Conservation (phyloP, 2,113 vertebrate species). For the Heptranchias perlo region DNA sequence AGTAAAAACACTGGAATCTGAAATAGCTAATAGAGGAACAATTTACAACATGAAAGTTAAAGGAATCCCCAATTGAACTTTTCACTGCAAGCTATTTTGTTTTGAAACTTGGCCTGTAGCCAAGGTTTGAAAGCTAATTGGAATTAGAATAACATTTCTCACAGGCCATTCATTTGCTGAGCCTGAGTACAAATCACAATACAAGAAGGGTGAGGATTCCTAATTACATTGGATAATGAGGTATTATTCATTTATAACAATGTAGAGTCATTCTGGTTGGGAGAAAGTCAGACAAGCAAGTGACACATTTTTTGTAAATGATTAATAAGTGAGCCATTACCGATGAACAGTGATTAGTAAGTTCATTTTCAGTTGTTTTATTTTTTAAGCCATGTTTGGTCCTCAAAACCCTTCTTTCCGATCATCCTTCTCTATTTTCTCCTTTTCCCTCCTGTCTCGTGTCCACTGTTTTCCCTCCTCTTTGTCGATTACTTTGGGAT, state of each 20-base stretch:
- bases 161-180: slow-evolving; percentile 93
- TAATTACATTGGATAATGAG: slow-evolving; percentile 98
- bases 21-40: slow-evolving; percentile 92
- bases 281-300: slow-evolving; percentile 87
- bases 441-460: not conserved
- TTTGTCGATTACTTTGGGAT: not conserved
- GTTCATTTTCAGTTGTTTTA: slow-evolving; percentile 73
- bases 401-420: not conserved
- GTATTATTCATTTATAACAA: slow-evolving; percentile 96
- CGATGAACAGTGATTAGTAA: slow-evolving; percentile 73
- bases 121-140: slow-evolving; percentile 98
- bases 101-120: slow-evolving; percentile 81
- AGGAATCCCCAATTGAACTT: slow-evolving; percentile 93
- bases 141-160: slow-evolving; percentile 99
- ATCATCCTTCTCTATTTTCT: not conserved
- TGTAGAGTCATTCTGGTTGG: slow-evolving; percentile 96
- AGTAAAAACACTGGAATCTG: slow-evolving; percentile 85
- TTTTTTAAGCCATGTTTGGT: not conserved
- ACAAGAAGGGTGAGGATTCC: slow-evolving; percentile 84
- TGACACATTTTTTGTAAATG: slow-evolving; percentile 85
- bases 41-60: slow-evolving; percentile 97
- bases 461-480: not conserved
- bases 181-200: slow-evolving; percentile 81
- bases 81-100: slow-evolving; percentile 84
- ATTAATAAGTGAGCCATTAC: slow-evolving; percentile 81